Evolutionary conservation across 2,797 vertebrate genomes (phyloP), one percentile per base, ranked within the genome.

Genomic region (Glossophaga mutica): DNA sequence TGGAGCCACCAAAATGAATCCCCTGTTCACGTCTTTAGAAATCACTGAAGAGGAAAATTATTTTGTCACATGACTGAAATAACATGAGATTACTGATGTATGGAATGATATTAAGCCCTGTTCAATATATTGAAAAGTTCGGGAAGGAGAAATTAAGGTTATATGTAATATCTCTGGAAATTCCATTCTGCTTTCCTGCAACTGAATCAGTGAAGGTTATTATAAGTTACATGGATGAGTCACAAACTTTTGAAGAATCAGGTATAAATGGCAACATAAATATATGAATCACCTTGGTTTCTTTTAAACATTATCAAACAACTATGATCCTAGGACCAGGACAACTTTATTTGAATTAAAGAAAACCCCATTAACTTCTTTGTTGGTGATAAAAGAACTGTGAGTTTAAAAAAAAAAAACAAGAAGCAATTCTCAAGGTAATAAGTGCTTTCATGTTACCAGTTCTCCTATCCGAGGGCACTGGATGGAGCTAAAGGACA

Each of bases 401-500:
- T 32, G 70, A 24, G 5, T 82, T 96, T 68, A 83, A 82, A 87
- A 94, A 91, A 91, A 73, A 90, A 95, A 97, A 97, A 96, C 34
- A 95, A 87, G 94, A 97, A 94, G 52, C 92, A 96, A 97, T 62
- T 96, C 88, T 98, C 97, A 98, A 98, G 98, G 98, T 98, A 98
- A 83, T 73, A 95, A 98, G 96, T 71, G 85, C 97, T 98, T 98
- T 98, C 94, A 96, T 95, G 96, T 97, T 98, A 89, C 94, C 94
- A 98, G 97, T 97, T 97, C 96, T 97, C 94, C 93, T 97, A 97
- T 98, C 92, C 57, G 91, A 98, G 97, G 97, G 97, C 97, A 98
- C 94, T 97, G 97, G 94, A 98, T 97, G 73, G 85, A 97, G 94
- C 95, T 93, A 98, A 98, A 98, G 98, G 98, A 98, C 98, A 98